Evolutionary conservation across 2,797 vertebrate species (phyloP).

Genomic region (Danionella dracula): DNA sequence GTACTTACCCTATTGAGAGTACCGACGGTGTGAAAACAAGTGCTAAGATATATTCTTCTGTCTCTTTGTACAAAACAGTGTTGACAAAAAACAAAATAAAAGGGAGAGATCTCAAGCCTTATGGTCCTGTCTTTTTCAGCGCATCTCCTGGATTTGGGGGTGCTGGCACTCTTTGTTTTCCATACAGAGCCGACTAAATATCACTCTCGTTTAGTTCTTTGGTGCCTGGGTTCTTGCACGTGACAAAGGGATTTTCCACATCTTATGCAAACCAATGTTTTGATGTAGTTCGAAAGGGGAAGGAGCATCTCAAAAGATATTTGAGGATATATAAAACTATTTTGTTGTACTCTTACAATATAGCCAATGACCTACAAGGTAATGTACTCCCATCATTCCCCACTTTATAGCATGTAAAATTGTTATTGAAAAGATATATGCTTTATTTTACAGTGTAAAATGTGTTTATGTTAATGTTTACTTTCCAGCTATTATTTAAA

Average conservation of each 20-base stretch:
- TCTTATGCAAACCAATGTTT: too few species aligned
- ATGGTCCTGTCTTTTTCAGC: constrained; percentile 17
- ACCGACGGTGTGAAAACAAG: constrained; percentile 74
- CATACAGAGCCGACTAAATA: neutral
- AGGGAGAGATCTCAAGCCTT: constrained; percentile 59
- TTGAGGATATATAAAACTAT: too few species aligned
- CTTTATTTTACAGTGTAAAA: too few species aligned
- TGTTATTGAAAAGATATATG: too few species aligned
- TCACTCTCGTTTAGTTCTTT: neutral
- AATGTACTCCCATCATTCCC: too few species aligned
- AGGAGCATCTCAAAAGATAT: too few species aligned
- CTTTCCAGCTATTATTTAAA: too few species aligned
- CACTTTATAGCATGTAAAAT: too few species aligned
- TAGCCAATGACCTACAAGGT: too few species aligned
- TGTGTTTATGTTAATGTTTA: too few species aligned
- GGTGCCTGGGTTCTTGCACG: neutral
- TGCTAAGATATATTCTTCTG: constrained; percentile 80
- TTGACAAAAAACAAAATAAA: constrained; percentile 81
- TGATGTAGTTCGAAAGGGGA: too few species aligned
- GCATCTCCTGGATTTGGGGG: neutral
- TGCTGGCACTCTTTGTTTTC: neutral
- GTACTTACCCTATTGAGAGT: constrained; percentile 70
- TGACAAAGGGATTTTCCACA: neutral
- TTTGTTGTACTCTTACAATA: too few species aligned
- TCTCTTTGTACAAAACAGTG: constrained; percentile 80